Base-by-base conservation (phyloP, 2,797 vertebrate genomes). In the Acestrorhynchus altus region DNA sequence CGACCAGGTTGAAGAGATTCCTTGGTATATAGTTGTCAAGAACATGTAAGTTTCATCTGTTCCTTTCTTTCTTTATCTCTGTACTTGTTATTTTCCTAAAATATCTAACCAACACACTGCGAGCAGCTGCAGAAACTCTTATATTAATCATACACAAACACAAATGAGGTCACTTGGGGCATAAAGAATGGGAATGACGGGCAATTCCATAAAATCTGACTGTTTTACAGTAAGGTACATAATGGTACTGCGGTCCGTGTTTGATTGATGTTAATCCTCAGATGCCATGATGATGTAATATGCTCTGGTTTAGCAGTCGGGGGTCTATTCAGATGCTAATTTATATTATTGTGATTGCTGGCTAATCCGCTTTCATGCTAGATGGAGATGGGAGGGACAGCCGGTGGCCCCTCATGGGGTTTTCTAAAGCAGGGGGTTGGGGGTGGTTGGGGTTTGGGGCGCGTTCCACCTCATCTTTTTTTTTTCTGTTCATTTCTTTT, bases 341-440 rank as follows among this genome's bases (percentile, higher is more conserved):
- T 69, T 35, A 76, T 76, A 86, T 89, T 87, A 90, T 83, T 81
- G 80, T 35, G 72, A 77, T 85, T 66, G 69, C 76, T 77, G 69
- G 77, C 66, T 88, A 89, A 90, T 88, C 87, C 81, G 84, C 85
- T 88, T 84, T 81, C 74, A 59, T 74, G 69, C n/a, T 24, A 22
- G 65, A 69, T 22, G 60, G 75, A 69, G 69, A 59, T 49, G 56
- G 31, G 39, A 31, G 44, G n/a, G 18, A 59, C 40, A 59, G 49
- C 49, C 67, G 49, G 61, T 52, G 56, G 47, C 26, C 31, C 1
- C 76, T 72, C 64, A 52, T 65, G 70, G 57, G 44, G 31, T 40
- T 71, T 35, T 72, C 12, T 54, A 72, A 72, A 60, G 59, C 16
- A 63, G 64, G 8, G 52, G 56, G 35, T 11, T 9, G 24, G 44